phyloP scores from a whole-genome alignment of 2,888 invertebrate genomes.

The Sminthurinus aureus region DNA sequence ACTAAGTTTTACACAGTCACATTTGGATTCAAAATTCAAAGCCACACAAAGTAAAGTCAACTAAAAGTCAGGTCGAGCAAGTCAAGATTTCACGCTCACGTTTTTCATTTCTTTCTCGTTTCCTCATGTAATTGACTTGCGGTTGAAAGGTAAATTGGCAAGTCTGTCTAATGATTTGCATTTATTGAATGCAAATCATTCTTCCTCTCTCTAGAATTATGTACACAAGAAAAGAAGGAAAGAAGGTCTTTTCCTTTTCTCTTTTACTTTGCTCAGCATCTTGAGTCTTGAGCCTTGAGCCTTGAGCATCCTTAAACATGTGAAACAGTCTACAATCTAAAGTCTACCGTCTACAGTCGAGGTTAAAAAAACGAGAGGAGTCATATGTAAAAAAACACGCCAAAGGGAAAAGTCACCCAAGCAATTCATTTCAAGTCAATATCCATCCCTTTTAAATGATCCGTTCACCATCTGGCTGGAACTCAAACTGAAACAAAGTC shows the following conservation, averaged over 20 bases:
- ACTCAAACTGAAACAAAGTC: no score
- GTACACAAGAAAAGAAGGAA: background rate
- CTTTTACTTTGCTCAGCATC: no score
- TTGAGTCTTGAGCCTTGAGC: background rate
- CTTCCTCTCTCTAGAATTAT: background rate
- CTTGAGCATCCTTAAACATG: no score
- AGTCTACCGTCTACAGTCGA: no score
- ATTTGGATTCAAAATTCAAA: background rate
- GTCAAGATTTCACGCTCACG: background rate
- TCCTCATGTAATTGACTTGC: constrained; percentile 30
- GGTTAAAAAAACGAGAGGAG: no score
- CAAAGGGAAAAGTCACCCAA: background rate
- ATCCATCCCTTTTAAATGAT: background rate
- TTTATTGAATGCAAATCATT: background rate
- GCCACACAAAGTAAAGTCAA: background rate
- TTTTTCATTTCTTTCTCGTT: constrained; percentile 1
- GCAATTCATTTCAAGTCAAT: background rate
- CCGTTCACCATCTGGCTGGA: background rate
- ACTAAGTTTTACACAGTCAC: background rate
- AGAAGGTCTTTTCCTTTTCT: no score
- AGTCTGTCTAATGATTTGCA: constrained; percentile 31
- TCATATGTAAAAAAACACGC: no score
- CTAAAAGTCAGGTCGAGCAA: background rate
- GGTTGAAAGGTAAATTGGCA: constrained; percentile 15
- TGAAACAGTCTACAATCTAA: no score